These are phyloP conservation scores for Podiceps cristatus DNA, from an alignment of 2,113 vertebrate genomes.

Conservation along the genomic window DNA sequence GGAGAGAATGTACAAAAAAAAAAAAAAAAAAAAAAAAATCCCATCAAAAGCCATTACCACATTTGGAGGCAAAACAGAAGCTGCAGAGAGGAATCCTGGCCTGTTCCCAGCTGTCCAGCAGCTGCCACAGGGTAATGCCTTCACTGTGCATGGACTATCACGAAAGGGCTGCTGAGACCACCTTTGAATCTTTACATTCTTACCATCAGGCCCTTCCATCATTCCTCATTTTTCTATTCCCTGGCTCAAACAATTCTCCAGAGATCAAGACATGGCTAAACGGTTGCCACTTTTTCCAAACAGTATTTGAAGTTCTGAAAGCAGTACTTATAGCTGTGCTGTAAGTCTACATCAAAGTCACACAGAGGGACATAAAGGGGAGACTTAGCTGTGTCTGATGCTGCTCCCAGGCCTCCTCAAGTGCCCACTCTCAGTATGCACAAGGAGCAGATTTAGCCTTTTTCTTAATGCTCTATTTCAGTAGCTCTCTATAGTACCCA, in stretches of 20 bases:
- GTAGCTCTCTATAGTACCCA: background rate
- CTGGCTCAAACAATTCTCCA: background rate
- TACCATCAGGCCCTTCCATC: background rate
- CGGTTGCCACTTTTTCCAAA: background rate
- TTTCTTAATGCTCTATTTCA: background rate
- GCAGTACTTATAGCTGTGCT: background rate
- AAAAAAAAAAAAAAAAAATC: background rate
- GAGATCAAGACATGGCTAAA: background rate
- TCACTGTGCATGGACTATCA: fast-evolving
- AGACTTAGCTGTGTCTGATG: background rate
- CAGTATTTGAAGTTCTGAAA: background rate
- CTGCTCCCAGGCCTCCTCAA: background rate
- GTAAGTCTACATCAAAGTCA: background rate
- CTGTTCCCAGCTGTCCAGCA: background rate
- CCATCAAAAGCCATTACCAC: background rate
- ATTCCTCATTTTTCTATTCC: background rate
- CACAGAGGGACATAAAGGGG: background rate
- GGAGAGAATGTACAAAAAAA: background rate
- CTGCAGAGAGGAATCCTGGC: background rate
- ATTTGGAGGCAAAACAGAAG: background rate
- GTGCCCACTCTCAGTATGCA: background rate
- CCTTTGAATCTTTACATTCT: background rate
- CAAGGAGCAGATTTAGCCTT: background rate
- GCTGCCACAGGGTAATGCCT: background rate
- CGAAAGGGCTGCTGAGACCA: background rate